Base-by-base conservation (phyloP, 2,888 invertebrate genomes). In the Sacculina carcini region DNA sequence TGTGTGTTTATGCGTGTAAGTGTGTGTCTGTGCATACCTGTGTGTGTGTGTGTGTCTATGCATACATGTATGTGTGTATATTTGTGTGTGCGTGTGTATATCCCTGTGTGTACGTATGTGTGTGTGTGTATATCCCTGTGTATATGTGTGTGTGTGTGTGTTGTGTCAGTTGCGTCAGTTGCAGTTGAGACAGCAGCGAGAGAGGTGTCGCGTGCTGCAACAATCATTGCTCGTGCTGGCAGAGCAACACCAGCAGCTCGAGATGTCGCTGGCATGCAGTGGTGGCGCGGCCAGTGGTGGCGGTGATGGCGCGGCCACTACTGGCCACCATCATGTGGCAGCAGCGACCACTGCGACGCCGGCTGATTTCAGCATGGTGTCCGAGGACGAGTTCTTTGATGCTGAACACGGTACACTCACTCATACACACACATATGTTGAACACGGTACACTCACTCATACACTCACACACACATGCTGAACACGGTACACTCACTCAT, bases 191-290 rank as follows among this genome's bases (percentile, higher is more conserved):
- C 67, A 70, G 55, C 68, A 67, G 57, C 62, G 62, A 56, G 78
- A 77, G 61, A 71, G 74, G 42, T 73, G 74, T 56, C 65, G 77
- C 2, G 75, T 77, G 7, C 61, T 78, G 9, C 76, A 77, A 61
- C 76, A 77, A 59, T 73, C 77, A 0, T 60, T 78, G 6, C 74
- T 75, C 19, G 76, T 76, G 2, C 62, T 77, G 31, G 77, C 78
- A 1, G 66, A 74, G 38, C 76, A 77, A 51, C 77, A 77, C 58
- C 76, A 76, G 62, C 75, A 73, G 12, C 62, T 78, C 1, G 77
- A 78, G 58, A 72, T 73, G 66, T 74, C 76, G 42, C 26, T 42
- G 16, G 26, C 26, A 3, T 28, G 24, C 16, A 42, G 42, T 19
- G n/a, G n/a, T n/a, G n/a, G n/a, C n/a, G n/a, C n/a, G n/a, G n/a